Evolutionary conservation across 2,113 vertebrate genomes (phyloP), one percentile per base, ranked within the genome.

Genomic region (Poeciliopsis occidentalis): DNA sequence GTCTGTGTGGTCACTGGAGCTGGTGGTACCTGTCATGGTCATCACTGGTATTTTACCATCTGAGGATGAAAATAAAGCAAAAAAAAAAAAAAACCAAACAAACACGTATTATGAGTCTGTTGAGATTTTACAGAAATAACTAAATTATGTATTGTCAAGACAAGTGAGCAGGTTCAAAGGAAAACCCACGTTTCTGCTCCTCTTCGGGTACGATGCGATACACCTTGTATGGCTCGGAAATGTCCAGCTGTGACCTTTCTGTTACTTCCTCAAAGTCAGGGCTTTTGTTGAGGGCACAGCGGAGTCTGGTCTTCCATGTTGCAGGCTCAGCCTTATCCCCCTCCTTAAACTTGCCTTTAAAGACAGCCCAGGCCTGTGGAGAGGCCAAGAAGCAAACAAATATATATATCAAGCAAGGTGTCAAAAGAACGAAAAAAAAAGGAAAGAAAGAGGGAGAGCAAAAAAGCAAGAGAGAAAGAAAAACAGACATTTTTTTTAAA

Each of bases 261-360:
- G 97, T 96, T 84, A 97, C 98, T 93, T 99, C 98, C 93, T 99
- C 97, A 51, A 99, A 99, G 87, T 99, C 98, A 0, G 98, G 98
- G 87, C 98, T 99, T 92, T 99, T 99, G 89, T 99, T 99, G 11
- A 99, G 87, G 0, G 98, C 98, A 0, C 98, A 99, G 70, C 98
- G 97, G 4, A 99, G 94, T 68, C 98, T 94, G 0, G 98, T 99
- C 94, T 99, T 99, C 98, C 98, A 99, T 0, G 98, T 99, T 39
- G 98, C 98, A 0, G 98, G 98, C 57, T 99, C 98, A 0, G 98
- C 97, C 81, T 97, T 98, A 79, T 99, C 98, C 0, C 98, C 98
- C 73, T 99, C 98, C 81, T 99, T 99, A 92, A 96, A 99, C 88
- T 99, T 99, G 71, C 98, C 98, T 92, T 99, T 99, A 91, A 99